Base-by-base conservation (phyloP, 2,888 invertebrate species). In the Bombyx huttoni region DNA sequence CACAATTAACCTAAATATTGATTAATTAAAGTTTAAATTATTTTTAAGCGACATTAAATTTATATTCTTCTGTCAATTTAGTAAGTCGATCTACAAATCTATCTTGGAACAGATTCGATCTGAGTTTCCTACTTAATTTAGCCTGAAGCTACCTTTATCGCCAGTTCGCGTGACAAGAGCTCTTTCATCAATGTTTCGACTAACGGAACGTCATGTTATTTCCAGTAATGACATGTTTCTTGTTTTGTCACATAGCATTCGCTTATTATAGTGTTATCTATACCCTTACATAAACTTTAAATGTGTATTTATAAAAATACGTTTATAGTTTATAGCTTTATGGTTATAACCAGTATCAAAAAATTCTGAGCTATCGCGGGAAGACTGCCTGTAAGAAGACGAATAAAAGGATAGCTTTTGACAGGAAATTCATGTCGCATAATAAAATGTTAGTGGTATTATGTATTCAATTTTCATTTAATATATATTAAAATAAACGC, bases 181-280 rank as follows among this genome's bases (percentile, higher is more conserved):
- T 73, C 67, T 67, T 87, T 70, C 64, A 76, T 87, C 81, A 84
- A 70, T 60, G 70, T 70, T 68, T 60, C 70, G 71, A 73, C 70
- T 79, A 82, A 81, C 79, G 73, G 73, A 72, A 77, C 68, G 74
- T 83, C 82, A 73, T 84, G 86, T 85, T 81, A 85, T 84, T 82
- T 81, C 76, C 70, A 77, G 73, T 84, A 85, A 84, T 81, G 75
- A 82, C 66, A 77, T 86, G 82, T 83, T 85, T 82, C 70, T 82
- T 74, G 81, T 76, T 78, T 76, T 81, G 81, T 81, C 76, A 80
- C 67, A 64, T 67, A 70, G 68, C 68, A 68, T 66, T 65, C 59
- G 62, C 34, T 47, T 58, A 54, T 57, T 52, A 53, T 53, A 55
- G 49, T 50, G 12, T 50, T 40, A 49, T 40, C 52, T 50, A 47